Conservation (phyloP, 2,888 invertebrate species). For the Lithophane leautieri region DNA sequence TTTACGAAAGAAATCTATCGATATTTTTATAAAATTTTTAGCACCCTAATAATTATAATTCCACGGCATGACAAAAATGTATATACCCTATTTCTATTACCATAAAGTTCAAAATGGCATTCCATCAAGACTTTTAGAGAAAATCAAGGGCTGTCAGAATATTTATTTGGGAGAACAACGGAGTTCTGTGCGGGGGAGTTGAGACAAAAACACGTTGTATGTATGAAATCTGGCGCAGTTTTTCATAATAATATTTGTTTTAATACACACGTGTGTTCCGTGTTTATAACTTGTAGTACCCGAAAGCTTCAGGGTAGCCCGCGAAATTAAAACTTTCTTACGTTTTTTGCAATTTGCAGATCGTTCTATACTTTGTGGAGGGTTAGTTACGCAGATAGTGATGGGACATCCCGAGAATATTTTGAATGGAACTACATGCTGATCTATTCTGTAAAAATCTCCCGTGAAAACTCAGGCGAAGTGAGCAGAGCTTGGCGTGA, state of each 20-base stretch:
- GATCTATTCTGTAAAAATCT: too few species aligned
- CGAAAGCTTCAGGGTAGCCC: too few species aligned
- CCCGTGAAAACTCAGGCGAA: too few species aligned
- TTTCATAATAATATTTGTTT: conserved; percentile 54
- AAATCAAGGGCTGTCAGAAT: conserved; percentile 23
- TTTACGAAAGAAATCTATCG: background rate
- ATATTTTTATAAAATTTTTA: conserved; percentile 2
- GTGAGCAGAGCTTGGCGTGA: too few species aligned
- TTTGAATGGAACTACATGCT: background rate
- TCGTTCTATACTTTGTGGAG: too few species aligned
- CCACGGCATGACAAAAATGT: background rate
- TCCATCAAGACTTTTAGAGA: background rate
- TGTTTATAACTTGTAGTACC: conserved; percentile 25
- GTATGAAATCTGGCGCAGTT: conserved; percentile 72
- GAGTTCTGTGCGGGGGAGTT: conserved; percentile 72
- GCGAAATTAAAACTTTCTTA: too few species aligned
- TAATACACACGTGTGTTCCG: conserved; percentile 64
- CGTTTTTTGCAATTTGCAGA: too few species aligned
- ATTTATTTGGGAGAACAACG: conserved; percentile 72
- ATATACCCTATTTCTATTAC: accelerated
- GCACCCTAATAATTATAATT: conserved; percentile 1
- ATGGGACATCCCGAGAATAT: background rate
- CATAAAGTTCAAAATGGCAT: conserved; percentile 31
- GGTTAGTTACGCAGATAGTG: conserved; percentile 46
- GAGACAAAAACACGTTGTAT: conserved; percentile 70